These are phyloP conservation scores for Cichladusa arquata DNA, from an alignment of 2,113 vertebrate genomes.

Conservation along the genomic window DNA sequence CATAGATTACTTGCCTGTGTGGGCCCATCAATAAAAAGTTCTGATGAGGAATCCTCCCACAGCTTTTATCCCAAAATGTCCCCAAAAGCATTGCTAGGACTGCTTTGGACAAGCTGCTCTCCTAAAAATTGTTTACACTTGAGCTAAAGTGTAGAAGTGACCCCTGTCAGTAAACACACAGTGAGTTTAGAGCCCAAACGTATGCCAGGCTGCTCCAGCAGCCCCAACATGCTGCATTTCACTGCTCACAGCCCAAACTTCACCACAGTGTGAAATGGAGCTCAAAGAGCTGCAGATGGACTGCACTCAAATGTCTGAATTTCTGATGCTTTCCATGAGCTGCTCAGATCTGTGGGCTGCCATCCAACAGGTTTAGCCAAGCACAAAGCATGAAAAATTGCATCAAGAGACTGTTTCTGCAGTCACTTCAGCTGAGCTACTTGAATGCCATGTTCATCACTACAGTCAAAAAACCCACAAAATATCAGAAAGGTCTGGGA, in stretches of 20 bases:
- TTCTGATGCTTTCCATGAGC: background rate
- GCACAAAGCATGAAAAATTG: conserved; percentile 19
- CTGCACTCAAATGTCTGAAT: background rate
- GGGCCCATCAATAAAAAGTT: background rate
- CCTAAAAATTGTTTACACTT: background rate
- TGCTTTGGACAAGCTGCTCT: background rate
- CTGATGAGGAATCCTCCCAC: background rate
- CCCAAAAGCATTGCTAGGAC: background rate
- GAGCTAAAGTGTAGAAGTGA: background rate
- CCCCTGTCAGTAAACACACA: background rate
- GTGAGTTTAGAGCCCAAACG: background rate
- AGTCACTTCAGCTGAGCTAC: background rate
- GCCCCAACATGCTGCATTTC: background rate
- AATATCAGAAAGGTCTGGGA: background rate
- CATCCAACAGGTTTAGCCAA: conserved; percentile 20
- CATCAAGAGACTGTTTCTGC: background rate
- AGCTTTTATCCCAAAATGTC: background rate
- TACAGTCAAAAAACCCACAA: background rate
- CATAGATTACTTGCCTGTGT: background rate
- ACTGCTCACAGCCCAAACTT: background rate
- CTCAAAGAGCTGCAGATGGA: conserved; percentile 29
- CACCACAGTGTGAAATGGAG: background rate
- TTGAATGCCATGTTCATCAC: background rate
- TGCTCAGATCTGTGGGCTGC: background rate
- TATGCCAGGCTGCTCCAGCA: background rate